Evolutionary conservation across 2,797 vertebrate genomes (phyloP).

Genomic region (Pristis pectinata): DNA sequence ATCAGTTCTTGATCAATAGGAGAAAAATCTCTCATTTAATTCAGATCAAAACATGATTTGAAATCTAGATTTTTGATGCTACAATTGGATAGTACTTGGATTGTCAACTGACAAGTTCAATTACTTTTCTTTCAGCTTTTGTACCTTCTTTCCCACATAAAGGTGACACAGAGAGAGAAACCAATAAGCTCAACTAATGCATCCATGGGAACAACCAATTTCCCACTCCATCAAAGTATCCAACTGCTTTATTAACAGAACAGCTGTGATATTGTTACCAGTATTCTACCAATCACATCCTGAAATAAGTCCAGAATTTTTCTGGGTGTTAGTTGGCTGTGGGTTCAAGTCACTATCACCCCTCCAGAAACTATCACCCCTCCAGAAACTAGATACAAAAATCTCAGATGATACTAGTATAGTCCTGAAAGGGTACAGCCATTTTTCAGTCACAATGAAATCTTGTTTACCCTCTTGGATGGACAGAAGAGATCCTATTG

Average conservation of each 20-base stretch:
- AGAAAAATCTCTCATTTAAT: constrained; percentile 28
- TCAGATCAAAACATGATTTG: constrained; percentile 18
- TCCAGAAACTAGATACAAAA: too few relatives aligned
- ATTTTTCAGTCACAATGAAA: too few relatives aligned
- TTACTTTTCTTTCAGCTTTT: background rate
- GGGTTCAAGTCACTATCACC: too few relatives aligned
- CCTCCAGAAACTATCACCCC: too few relatives aligned
- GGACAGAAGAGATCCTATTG: too few relatives aligned
- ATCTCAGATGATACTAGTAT: too few relatives aligned
- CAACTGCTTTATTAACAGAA: background rate
- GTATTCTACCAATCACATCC: background rate
- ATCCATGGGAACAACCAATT: background rate
- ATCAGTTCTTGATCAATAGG: constrained; percentile 22
- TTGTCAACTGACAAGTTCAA: background rate
- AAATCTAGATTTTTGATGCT: constrained; percentile 14
- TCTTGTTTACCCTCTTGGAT: too few relatives aligned
- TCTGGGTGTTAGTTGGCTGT: too few relatives aligned
- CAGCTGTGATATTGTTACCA: background rate
- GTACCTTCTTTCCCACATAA: background rate
- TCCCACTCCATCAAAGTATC: background rate
- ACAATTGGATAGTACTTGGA: constrained; percentile 4
- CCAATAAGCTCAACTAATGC: background rate
- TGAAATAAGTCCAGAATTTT: background rate
- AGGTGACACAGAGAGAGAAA: background rate
- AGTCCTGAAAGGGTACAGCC: too few relatives aligned